Percentiles rank a stretch among this genome's conserved stretches.
Conservation (phyloP, 1,140 invertebrate species). For the Notospermus geniculatus region DNA sequence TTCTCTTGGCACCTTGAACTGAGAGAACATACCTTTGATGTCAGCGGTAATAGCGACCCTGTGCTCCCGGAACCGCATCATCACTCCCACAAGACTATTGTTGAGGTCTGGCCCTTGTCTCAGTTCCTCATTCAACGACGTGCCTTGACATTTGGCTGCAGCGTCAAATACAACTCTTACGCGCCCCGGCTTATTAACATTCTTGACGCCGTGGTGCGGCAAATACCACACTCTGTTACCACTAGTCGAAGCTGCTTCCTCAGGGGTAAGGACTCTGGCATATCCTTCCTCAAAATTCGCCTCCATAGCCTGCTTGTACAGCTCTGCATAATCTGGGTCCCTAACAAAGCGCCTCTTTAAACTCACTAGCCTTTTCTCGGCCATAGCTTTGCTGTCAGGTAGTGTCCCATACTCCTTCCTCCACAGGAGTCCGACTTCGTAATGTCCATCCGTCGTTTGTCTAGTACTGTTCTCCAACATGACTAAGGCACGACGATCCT, state of each 20-base stretch:
- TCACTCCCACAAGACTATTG: constrained; percentile 29
- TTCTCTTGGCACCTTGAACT: constrained; percentile 18
- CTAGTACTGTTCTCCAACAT: neutral
- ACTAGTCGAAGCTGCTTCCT: neutral
- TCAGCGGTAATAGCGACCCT: constrained; percentile 26
- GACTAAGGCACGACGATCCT: neutral
- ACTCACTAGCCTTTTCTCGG: neutral
- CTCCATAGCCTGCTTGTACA: neutral
- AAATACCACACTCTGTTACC: constrained; percentile 23
- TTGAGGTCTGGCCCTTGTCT: constrained; percentile 49
- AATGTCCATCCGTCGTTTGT: neutral
- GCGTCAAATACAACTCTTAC: constrained; percentile 32
- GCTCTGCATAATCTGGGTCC: neutral
- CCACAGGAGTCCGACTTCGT: neutral
- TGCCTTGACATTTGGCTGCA: constrained; percentile 21
- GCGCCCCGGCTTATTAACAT: constrained; percentile 25
- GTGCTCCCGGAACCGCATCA: constrained; percentile 28
- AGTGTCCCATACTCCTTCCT: neutral
- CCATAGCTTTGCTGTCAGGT: neutral
- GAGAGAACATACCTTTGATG: constrained; percentile 30
- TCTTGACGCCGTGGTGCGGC: constrained; percentile 26
- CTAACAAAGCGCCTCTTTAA: neutral
- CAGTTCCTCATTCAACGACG: constrained; percentile 35
- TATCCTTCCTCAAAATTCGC: neutral
- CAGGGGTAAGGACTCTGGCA: neutral